phyloP scores from a whole-genome alignment of 2,888 invertebrate genomes.

The Eupithecia dodoneata region DNA sequence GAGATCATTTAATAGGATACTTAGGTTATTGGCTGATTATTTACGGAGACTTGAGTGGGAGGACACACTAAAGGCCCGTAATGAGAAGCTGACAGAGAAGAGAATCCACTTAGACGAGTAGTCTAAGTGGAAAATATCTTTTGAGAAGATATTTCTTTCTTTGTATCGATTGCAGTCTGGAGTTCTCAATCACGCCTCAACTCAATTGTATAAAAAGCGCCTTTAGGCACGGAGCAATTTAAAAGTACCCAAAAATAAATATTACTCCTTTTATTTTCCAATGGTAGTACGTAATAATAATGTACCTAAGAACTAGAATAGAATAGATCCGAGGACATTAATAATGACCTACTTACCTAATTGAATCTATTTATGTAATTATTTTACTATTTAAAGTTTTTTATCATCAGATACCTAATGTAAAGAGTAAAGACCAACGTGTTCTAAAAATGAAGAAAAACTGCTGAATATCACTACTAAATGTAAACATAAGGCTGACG shows the following conservation, averaged over 20 bases:
- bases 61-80: slow-evolving; percentile 23
- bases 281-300: no score
- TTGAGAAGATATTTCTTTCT: neutral
- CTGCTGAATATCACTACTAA: no score
- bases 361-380: no score
- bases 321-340: neutral
- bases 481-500: no score
- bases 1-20: slow-evolving; percentile 12
- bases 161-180: neutral
- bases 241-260: neutral
- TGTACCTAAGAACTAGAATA: neutral
- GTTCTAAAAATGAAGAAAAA: no score
- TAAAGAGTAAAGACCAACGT: no score
- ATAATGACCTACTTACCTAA: neutral
- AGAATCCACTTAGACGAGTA: neutral
- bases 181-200: neutral
- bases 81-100: slow-evolving; percentile 8
- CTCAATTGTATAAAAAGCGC: neutral
- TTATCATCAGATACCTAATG: no score
- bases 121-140: slow-evolving; percentile 5
- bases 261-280: neutral
- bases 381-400: no score
- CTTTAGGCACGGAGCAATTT: neutral
- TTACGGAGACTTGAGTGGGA: neutral
- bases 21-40: slow-evolving; percentile 25